Conservation (phyloP, 2,113 vertebrate species). For the Alaudala cheleensis region DNA sequence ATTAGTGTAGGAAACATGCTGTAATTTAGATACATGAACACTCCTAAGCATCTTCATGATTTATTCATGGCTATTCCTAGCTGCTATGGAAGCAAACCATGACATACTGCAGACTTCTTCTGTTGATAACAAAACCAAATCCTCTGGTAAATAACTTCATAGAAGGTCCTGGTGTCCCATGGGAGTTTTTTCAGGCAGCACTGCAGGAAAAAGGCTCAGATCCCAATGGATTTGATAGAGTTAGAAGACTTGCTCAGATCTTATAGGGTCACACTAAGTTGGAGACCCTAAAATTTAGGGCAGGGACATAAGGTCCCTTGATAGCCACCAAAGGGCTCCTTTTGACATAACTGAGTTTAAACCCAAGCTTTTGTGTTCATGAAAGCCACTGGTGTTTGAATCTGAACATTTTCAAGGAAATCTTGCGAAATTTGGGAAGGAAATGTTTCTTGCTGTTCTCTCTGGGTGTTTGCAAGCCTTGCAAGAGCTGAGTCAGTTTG, state of each 20-base stretch:
- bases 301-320: not conserved
- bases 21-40: conserved; percentile 50
- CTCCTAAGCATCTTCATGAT: not conserved
- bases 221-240: not conserved
- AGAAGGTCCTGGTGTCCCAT: not conserved
- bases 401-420: not conserved
- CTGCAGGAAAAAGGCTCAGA: not conserved
- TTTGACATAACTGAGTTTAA: not conserved
- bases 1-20: conserved; percentile 36
- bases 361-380: not conserved
- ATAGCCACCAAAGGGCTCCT: not conserved
- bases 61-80: conserved; percentile 34
- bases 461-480: not conserved
- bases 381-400: not conserved
- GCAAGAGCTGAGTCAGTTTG: not conserved
- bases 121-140: not conserved
- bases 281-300: not conserved
- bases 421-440: not conserved
- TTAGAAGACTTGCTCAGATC: not conserved
- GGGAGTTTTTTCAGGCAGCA: not conserved
- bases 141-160: not conserved
- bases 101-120: not conserved
- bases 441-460: not conserved
- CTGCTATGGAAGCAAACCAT: not conserved
- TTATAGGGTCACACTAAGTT: not conserved